These are phyloP conservation scores for Pogoniulus pusillus DNA, from an alignment of 2,797 vertebrate species.

Conservation along the genomic window DNA sequence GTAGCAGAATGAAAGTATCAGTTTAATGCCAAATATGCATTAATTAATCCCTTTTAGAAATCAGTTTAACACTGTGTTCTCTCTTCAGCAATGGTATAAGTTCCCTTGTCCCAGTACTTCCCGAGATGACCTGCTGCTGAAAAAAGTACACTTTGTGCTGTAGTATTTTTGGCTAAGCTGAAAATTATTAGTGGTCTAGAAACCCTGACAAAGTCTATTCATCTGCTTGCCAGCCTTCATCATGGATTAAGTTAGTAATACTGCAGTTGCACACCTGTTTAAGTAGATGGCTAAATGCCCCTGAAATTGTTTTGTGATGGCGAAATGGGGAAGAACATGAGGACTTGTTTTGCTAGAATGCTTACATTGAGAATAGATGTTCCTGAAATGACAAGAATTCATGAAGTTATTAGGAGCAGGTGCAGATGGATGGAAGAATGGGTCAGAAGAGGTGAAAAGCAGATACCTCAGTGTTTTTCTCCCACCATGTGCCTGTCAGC, in stretches of 20 bases:
- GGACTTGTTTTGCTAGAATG: background rate
- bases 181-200: background rate
- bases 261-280: background rate
- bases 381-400: background rate
- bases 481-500: fast-evolving
- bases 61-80: background rate
- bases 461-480: background rate
- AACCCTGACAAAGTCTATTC: background rate
- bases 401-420: background rate
- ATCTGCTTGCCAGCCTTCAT: background rate
- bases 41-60: background rate
- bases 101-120: background rate
- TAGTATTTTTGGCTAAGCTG: background rate
- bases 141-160: background rate
- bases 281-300: background rate
- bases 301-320: background rate
- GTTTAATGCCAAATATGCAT: background rate
- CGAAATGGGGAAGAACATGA: background rate
- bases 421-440: background rate
- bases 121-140: background rate
- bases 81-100: background rate
- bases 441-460: background rate
- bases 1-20: background rate
- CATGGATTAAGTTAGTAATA: background rate
- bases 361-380: background rate